Base-by-base conservation (phyloP, 2,888 invertebrate species). In the Drosophila kanekoi region DNA sequence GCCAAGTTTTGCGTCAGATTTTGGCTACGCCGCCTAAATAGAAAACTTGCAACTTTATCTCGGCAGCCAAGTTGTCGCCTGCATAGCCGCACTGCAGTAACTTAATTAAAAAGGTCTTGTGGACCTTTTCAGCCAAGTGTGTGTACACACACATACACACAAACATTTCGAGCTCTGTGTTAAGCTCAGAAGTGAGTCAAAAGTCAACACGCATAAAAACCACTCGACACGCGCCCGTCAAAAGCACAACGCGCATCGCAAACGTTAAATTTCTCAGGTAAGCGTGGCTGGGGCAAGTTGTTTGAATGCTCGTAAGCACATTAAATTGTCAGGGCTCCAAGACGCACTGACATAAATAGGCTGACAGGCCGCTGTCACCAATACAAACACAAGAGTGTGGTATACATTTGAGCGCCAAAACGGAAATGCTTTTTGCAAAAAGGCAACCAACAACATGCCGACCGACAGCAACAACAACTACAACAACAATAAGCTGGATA, bases 161-260 rank as follows among this genome's bases (percentile, higher is more conserved):
- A 14, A 48, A 63, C 38, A 56, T 33, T 45, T 41, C n/a, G 40
- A 16, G 23, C 56, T 59, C 33, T 57, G 48, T 37, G 57, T 48
- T 6, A 23, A 41, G 52, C 40, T 20, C 6, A 38, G 18, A 53
- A 67, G 49, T 62, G 61, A 69, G 79, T 70, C 72, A 73, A 70
- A 70, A 84, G 75, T 79, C 87, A 73, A 57, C 67, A 65, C 85
- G 70, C 76, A 87, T 69, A 71, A 81, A 87, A 85, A 78, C 72
- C 75, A 65, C 56, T 66, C 49, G 64, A 73, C 72, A 75, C 81
- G 70, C 67, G 77, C 70, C 67, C 77, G 57, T 81, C 81, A 77
- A 74, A 74, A 47, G 41, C 81, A 28, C 28, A 23, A 28, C 8
- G 28, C 8, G 28, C 28, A 28, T 8, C 8, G 35, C 58, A 62